A percentile compares a stretch with the other conserved stretches of the same genome.
Evolutionary conservation across 2,797 vertebrate genomes (phyloP).

Genomic region (Pseudomugil tenellus): DNA sequence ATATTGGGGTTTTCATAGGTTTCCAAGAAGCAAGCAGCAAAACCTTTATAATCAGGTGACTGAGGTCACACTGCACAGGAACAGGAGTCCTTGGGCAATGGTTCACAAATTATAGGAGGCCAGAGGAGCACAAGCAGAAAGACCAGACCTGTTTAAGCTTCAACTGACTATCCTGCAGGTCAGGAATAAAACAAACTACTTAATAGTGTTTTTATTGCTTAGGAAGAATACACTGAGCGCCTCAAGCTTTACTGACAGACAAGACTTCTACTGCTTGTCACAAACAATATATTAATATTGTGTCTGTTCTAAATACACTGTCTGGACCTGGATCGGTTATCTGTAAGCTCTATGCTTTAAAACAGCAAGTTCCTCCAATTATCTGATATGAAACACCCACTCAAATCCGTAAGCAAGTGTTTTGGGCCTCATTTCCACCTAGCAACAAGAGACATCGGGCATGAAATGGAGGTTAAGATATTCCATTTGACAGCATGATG

Average conservation of each 20-base stretch:
- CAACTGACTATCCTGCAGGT: slow-evolving; percentile 21
- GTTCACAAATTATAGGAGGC: slow-evolving; percentile 43
- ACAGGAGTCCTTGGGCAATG: slow-evolving; percentile 58
- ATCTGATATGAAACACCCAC: slow-evolving; percentile 66
- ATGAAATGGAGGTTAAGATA: slow-evolving; percentile 66
- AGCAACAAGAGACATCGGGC: slow-evolving; percentile 68
- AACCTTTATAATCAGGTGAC: slow-evolving; percentile 42
- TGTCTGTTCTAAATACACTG: slow-evolving; percentile 12
- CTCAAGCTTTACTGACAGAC: not conserved
- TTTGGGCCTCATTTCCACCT: slow-evolving; percentile 64
- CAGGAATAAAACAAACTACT: slow-evolving; percentile 5
- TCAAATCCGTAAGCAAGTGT: slow-evolving; percentile 57
- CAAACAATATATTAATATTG: not conserved
- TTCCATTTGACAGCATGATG: slow-evolving; percentile 62
- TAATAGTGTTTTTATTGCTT: slow-evolving; percentile 5
- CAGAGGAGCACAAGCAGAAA: slow-evolving; percentile 16
- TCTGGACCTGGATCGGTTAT: slow-evolving; percentile 22
- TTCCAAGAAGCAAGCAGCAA: slow-evolving; percentile 37
- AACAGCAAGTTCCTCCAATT: slow-evolving; percentile 50
- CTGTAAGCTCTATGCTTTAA: slow-evolving; percentile 33
- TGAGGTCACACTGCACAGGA: slow-evolving; percentile 46
- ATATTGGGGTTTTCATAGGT: slow-evolving; percentile 18
- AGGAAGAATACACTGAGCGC: not conserved
- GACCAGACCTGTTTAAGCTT: slow-evolving; percentile 11
- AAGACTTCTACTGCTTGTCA: not conserved